A percentile compares a stretch with the other conserved stretches of the same genome.
These are phyloP conservation scores for Syrmaticus mikado DNA, from an alignment of 2,113 vertebrate genomes.

Conservation along the genomic window DNA sequence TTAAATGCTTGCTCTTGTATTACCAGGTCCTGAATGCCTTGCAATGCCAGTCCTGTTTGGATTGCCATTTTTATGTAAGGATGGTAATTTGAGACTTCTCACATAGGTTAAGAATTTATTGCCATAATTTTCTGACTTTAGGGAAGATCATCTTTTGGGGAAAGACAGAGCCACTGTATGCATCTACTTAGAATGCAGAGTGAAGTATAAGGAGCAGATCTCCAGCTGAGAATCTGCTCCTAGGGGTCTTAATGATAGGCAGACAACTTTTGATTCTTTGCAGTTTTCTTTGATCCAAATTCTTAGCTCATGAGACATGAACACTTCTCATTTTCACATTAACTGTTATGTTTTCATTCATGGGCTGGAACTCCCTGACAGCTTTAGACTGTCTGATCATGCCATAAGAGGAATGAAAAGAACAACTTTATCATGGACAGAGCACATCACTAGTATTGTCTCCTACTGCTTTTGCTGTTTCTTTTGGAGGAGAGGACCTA, in stretches of 20 bases:
- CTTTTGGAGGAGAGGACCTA: slow-evolving; percentile 30
- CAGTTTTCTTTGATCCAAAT: slow-evolving; percentile 56
- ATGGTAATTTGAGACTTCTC: neutral
- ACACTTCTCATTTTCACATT: slow-evolving; percentile 55
- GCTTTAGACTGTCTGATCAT: slow-evolving; percentile 44
- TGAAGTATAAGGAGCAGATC: slow-evolving; percentile 13
- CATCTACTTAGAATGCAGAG: neutral
- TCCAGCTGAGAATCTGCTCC: slow-evolving; percentile 35
- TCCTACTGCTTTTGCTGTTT: slow-evolving; percentile 61
- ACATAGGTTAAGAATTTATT: neutral
- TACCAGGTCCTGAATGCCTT: neutral
- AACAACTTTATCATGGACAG: slow-evolving; percentile 20
- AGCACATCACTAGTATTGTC: slow-evolving; percentile 17
- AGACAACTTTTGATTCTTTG: slow-evolving; percentile 47
- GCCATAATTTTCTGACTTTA: neutral
- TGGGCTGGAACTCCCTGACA: neutral
- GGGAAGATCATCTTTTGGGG: neutral
- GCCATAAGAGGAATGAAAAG: slow-evolving; percentile 44
- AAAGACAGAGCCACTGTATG: neutral
- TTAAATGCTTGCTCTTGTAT: neutral
- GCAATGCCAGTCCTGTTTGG: neutral
- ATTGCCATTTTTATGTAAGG: neutral
- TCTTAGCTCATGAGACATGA: slow-evolving; percentile 53
- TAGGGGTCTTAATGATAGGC: slow-evolving; percentile 51
- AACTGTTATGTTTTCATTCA: slow-evolving; percentile 39